Conservation (phyloP, 2,888 invertebrate genomes). For the Steromphala cineraria region DNA sequence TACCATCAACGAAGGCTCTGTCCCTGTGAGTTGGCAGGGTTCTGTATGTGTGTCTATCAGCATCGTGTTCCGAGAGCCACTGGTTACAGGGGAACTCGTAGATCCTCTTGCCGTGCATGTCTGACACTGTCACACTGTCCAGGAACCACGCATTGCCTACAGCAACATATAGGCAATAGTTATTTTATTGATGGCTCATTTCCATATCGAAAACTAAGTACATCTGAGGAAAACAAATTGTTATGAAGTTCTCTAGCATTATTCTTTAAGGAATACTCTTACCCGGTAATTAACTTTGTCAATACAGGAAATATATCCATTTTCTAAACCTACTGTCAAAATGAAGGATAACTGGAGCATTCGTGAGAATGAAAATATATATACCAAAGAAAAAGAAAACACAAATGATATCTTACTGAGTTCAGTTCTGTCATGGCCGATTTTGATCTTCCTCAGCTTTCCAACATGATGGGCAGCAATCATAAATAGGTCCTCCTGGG, state of each 20-base stretch:
- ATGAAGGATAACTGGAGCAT: too few species aligned
- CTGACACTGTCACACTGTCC: conserved; percentile 67
- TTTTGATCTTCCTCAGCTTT: conserved; percentile 66
- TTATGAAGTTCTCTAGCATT: too few species aligned
- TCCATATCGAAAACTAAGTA: too few species aligned
- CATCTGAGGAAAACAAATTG: too few species aligned
- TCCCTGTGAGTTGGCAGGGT: conserved; percentile 59
- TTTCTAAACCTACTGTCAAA: background rate
- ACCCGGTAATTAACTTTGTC: too few species aligned
- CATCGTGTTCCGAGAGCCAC: conserved; percentile 70
- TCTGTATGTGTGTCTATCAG: conserved; percentile 66
- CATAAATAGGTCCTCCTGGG: conserved; percentile 71
- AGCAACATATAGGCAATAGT: background rate
- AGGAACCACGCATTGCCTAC: conserved; percentile 72
- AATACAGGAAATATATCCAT: background rate
- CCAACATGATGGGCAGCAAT: conserved; percentile 68
- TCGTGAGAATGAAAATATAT: background rate
- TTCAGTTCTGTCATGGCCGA: conserved; percentile 72
- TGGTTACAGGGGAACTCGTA: conserved; percentile 67
- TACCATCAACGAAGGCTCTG: conserved; percentile 63
- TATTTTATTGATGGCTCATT: background rate
- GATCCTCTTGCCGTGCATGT: conserved; percentile 59
- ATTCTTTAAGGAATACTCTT: too few species aligned
- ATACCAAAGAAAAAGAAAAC: background rate
- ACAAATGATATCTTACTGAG: conserved; percentile 57